A percentile compares a stretch with the other conserved stretches of the same genome.
Evolutionary conservation across 2,888 invertebrate species (phyloP).

Genomic region (Xylota segnis): DNA sequence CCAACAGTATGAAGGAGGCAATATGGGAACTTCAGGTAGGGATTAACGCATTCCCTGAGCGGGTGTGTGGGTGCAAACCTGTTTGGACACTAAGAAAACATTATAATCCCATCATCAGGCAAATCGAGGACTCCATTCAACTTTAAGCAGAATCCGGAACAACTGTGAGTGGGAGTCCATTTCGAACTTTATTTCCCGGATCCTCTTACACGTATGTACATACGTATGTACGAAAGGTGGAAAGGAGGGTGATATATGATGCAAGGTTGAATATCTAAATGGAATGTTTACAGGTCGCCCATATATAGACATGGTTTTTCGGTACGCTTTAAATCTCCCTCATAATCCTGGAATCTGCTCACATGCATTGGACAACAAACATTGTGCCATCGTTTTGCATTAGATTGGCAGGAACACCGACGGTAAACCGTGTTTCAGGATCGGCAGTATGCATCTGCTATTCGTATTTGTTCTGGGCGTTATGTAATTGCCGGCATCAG

Average conservation of each 20-base stretch:
- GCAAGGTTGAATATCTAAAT: constrained; percentile 27
- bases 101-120: constrained; percentile 50
- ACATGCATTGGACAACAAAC: not conserved
- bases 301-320: constrained; percentile 10
- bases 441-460: not conserved
- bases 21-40: not conserved
- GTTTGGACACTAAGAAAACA: constrained; percentile 50
- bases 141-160: not conserved
- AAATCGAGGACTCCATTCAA: constrained; percentile 33
- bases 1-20: not conserved
- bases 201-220: too few relatives aligned
- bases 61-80: not conserved
- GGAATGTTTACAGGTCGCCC: constrained; percentile 22
- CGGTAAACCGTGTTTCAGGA: constrained; percentile 3
- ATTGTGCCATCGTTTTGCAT: constrained; percentile 6
- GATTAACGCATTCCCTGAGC: constrained; percentile 32
- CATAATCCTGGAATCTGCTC: constrained; percentile 1
- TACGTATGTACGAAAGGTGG: not conserved
- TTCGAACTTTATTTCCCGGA: constrained; percentile 3
- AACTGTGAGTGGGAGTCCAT: constrained; percentile 15
- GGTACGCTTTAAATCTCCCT: not conserved
- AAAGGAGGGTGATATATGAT: not conserved
- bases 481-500: constrained; percentile 2
- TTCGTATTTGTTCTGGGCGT: constrained; percentile 12
- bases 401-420: not conserved